Evolutionary conservation across 2,888 invertebrate species (phyloP).

Genomic region (Polyploca ridens): DNA sequence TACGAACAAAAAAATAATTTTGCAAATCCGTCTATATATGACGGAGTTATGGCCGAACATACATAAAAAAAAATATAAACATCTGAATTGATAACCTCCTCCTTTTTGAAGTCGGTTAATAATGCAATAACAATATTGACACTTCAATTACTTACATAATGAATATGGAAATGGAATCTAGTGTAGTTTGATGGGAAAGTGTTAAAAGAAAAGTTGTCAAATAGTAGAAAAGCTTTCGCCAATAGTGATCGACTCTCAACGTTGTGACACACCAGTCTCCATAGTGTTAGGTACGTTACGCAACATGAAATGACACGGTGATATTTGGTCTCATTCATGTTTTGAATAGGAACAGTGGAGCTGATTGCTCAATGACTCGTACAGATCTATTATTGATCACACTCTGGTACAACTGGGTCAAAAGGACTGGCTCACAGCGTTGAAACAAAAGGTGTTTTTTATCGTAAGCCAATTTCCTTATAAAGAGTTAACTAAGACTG

Average conservation of each 20-base stretch:
- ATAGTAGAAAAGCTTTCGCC: conserved; percentile 18
- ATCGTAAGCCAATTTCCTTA: neutral
- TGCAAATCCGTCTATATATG: too few species aligned
- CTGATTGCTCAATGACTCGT: conserved; percentile 62
- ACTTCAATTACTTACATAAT: neutral
- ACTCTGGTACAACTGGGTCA: conserved; percentile 45
- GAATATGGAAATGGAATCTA: neutral
- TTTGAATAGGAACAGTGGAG: conserved; percentile 51
- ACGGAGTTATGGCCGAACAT: too few species aligned
- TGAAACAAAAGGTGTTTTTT: conserved; percentile 9
- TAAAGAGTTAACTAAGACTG: neutral
- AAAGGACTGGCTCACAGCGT: conserved; percentile 19
- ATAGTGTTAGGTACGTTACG: conserved; percentile 36
- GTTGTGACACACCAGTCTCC: conserved; percentile 21
- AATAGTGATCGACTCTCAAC: conserved; percentile 11
- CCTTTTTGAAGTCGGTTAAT: too few species aligned
- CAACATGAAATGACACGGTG: conserved; percentile 54
- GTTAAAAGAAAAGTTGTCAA: conserved; percentile 1
- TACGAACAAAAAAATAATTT: too few species aligned
- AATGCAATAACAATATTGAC: too few species aligned
- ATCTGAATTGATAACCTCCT: too few species aligned
- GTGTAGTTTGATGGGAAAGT: neutral
- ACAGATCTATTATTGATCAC: conserved; percentile 49
- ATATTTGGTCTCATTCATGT: conserved; percentile 61
- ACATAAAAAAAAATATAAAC: too few species aligned